These are phyloP conservation scores for Antennarius striatus DNA, from an alignment of 2,113 vertebrate species.

Conservation along the genomic window DNA sequence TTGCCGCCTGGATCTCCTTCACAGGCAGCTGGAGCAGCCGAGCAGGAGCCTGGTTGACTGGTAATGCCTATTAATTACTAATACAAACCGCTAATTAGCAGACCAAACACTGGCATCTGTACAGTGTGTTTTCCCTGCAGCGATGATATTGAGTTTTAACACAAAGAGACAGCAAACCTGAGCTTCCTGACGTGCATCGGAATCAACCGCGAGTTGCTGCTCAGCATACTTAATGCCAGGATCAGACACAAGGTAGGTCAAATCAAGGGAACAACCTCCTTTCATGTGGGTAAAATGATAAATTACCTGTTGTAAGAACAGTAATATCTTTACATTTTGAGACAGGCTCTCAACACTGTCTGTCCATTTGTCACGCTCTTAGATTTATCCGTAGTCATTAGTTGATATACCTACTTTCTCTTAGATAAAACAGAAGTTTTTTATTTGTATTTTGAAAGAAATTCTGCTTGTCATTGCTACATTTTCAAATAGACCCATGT, in stretches of 20 bases:
- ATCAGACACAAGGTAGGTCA: constrained; percentile 37
- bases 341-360: not conserved
- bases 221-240: constrained; percentile 41
- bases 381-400: too few species aligned
- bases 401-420: too few species aligned
- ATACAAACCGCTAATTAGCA: constrained; percentile 80
- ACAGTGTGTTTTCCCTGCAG: constrained; percentile 72
- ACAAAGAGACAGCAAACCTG: constrained; percentile 69
- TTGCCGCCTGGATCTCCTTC: constrained; percentile 67
- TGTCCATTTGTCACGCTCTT: too few species aligned
- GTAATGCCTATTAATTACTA: constrained; percentile 81
- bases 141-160: constrained; percentile 65
- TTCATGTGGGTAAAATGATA: constrained; percentile 14
- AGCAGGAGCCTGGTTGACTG: constrained; percentile 71
- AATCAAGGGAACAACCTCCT: constrained; percentile 22
- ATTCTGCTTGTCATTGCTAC: too few species aligned
- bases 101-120: constrained; percentile 78
- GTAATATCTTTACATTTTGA: not conserved
- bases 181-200: constrained; percentile 51
- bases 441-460: too few species aligned
- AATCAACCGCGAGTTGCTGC: constrained; percentile 46
- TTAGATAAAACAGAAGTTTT: too few species aligned
- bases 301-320: not conserved
- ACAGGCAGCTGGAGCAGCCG: constrained; percentile 61
- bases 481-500: too few species aligned